phyloP scores from a whole-genome alignment of 2,888 invertebrate genomes.

The Melolontha melolontha region DNA sequence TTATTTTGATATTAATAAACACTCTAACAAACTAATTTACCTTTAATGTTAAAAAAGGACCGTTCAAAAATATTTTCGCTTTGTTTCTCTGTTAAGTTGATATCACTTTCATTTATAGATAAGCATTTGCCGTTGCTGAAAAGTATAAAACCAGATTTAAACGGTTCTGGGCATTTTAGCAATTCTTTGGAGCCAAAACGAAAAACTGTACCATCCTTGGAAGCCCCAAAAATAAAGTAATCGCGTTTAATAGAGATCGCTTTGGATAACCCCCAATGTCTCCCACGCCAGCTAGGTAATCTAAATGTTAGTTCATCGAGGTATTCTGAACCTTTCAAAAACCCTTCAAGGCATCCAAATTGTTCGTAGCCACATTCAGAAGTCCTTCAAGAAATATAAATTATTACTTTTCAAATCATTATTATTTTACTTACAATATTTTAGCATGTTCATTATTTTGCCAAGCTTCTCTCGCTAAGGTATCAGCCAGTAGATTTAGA shows the following conservation, averaged over 20 bases:
- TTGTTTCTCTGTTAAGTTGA: background rate
- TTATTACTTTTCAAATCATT: background rate
- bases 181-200: conserved; percentile 66
- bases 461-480: conserved; percentile 72
- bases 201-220: conserved; percentile 71
- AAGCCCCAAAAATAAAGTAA: conserved; percentile 58
- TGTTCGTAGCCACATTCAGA: conserved; percentile 70
- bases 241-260: conserved; percentile 52
- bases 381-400: conserved; percentile 49
- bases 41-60: too few species aligned
- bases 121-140: conserved; percentile 2
- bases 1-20: too few species aligned
- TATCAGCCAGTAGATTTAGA: conserved; percentile 67
- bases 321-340: conserved; percentile 66
- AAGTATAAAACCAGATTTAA: conserved; percentile 7
- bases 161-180: background rate
- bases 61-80: background rate
- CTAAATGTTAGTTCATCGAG: conserved; percentile 65
- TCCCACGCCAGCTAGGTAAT: conserved; percentile 61
- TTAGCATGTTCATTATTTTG: conserved; percentile 69
- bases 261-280: conserved; percentile 54
- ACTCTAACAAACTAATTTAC: too few species aligned
- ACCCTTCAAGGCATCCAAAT: conserved; percentile 74
- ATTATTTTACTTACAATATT: conserved; percentile 66
- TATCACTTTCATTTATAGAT: background rate